Percentiles rank a stretch among this genome's conserved stretches.
Conservation (phyloP, 2,113 vertebrate genomes). For the Carassius gibelio region DNA sequence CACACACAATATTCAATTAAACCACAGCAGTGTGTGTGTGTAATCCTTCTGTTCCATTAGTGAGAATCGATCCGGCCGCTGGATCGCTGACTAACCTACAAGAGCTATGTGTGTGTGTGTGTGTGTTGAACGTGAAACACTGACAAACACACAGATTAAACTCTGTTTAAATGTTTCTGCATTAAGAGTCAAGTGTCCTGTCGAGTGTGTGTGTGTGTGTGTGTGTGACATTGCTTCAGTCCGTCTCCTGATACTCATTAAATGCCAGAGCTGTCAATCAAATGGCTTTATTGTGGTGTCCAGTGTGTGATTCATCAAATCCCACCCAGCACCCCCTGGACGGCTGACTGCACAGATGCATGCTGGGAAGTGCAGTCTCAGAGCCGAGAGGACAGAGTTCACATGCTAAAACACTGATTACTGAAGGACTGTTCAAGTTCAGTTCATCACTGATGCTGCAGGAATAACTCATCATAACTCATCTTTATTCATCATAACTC, state of each 20-base stretch:
- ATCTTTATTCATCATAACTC: too few relatives aligned
- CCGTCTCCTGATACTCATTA: constrained; percentile 43
- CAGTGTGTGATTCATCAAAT: neutral
- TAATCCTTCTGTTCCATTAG: constrained; percentile 69
- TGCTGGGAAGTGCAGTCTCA: constrained; percentile 2
- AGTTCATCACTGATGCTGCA: too few relatives aligned
- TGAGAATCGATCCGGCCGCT: constrained; percentile 66
- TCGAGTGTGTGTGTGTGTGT: constrained; percentile 20
- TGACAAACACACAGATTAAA: constrained; percentile 1
- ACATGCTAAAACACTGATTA: neutral
- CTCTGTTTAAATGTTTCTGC: neutral
- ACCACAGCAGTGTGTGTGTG: constrained; percentile 33
- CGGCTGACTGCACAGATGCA: constrained; percentile 3
- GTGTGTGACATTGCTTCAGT: neutral
- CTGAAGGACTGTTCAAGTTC: too few relatives aligned
- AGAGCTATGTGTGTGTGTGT: constrained; percentile 46
- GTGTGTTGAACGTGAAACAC: neutral
- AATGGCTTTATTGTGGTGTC: constrained; percentile 39
- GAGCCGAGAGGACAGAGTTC: neutral
- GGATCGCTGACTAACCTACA: constrained; percentile 65
- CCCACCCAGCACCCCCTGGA: constrained; percentile 9
- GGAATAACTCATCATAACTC: too few relatives aligned
- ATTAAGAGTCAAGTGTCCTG: neutral
- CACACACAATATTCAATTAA: constrained; percentile 5
- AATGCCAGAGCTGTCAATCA: constrained; percentile 65